A percentile compares a stretch with the other conserved stretches of the same genome.
phyloP scores from a whole-genome alignment of 2,113 vertebrate genomes.

The Ariopsis seemanni region DNA sequence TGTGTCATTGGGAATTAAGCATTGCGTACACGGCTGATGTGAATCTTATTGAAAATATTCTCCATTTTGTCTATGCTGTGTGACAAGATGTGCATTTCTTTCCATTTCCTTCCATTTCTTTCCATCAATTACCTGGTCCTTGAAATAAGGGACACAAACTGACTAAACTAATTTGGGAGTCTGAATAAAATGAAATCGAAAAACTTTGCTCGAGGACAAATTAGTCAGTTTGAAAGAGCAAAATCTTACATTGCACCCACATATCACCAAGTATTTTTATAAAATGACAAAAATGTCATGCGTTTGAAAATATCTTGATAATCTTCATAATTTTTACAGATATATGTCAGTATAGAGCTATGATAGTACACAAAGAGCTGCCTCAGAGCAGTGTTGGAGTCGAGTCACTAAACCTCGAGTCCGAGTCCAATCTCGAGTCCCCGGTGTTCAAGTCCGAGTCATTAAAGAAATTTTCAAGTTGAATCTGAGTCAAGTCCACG shows the following conservation, averaged over 20 bases:
- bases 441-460: no score
- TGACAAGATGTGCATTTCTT: slow-evolving; percentile 30
- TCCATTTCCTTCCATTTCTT: slow-evolving; percentile 25
- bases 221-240: background rate
- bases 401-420: no score
- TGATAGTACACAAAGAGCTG: background rate
- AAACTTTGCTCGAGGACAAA: slow-evolving; percentile 24
- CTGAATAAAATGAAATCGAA: slow-evolving; percentile 21
- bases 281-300: background rate
- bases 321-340: background rate
- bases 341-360: background rate
- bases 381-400: no score
- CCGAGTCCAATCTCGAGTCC: no score
- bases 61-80: slow-evolving; percentile 43
- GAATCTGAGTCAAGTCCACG: no score
- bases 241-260: no score
- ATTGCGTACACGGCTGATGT: slow-evolving; percentile 28
- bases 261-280: background rate
- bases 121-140: slow-evolving; percentile 53
- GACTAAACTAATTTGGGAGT: slow-evolving; percentile 19
- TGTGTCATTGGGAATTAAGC: slow-evolving; percentile 41
- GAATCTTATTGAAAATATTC: slow-evolving; percentile 43
- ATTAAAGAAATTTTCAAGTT: no score
- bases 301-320: background rate
- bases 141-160: slow-evolving; percentile 4